Evolutionary conservation across 1,140 invertebrate species (phyloP).

Genomic region (Neuroterus valhalla): DNA sequence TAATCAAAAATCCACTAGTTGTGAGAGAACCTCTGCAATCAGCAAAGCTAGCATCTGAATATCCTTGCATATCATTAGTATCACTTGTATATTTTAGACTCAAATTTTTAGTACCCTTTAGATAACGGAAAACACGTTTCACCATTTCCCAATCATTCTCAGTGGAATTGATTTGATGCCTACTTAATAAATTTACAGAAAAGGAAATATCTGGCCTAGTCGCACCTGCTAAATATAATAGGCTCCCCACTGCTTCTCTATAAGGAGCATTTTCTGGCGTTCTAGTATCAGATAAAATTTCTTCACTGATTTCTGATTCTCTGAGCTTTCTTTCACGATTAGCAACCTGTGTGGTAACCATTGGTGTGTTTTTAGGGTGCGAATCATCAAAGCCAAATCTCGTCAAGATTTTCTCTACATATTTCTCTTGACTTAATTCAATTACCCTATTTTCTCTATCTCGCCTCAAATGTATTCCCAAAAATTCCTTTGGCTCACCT

Average conservation of each 20-base stretch:
- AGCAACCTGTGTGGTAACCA: not conserved
- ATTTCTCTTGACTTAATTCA: not conserved
- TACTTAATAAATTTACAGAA: not conserved
- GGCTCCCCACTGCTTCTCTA: not conserved
- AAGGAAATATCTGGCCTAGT: not conserved
- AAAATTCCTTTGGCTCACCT: too few species aligned
- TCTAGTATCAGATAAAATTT: not conserved
- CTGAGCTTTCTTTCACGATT: too few species aligned
- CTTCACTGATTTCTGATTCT: not conserved
- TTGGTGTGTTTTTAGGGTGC: not conserved
- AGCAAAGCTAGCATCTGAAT: not conserved
- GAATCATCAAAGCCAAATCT: not conserved
- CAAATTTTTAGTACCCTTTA: not conserved
- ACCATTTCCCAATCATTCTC: not conserved
- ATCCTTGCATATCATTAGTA: not conserved
- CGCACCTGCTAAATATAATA: not conserved
- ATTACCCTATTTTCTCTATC: not conserved
- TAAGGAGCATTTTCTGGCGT: not conserved
- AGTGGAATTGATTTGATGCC: not conserved
- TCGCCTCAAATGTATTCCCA: not conserved
- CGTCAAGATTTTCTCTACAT: not conserved
- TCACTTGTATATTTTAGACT: not conserved
- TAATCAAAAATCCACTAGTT: too few species aligned
- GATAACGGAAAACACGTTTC: not conserved
- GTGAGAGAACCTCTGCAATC: not conserved